Evolutionary conservation across 2,113 vertebrate species (phyloP).

Genomic region (Leptosomus discolor): DNA sequence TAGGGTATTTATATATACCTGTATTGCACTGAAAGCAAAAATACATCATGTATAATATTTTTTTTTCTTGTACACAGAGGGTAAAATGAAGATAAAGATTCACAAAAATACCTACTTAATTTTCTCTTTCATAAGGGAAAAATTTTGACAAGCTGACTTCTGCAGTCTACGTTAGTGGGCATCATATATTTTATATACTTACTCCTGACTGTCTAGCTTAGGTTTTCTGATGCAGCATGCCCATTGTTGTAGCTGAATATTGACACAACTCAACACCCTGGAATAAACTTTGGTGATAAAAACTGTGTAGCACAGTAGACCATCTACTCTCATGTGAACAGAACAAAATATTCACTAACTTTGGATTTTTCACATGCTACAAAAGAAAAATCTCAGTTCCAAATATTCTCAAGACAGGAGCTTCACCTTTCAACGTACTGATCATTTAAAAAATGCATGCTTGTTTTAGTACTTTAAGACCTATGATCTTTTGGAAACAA

Average conservation of each 20-base stretch:
- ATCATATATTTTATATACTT: background rate
- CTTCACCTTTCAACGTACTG: background rate
- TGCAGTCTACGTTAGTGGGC: background rate
- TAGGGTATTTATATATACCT: background rate
- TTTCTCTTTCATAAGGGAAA: background rate
- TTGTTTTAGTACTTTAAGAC: background rate
- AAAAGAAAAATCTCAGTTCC: background rate
- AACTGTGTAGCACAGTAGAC: background rate
- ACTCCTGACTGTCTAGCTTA: background rate
- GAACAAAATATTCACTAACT: background rate
- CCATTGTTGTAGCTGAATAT: background rate
- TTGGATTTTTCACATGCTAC: background rate
- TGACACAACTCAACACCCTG: background rate
- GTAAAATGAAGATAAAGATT: background rate
- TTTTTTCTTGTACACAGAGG: background rate
- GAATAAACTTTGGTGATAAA: background rate
- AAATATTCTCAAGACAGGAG: background rate
- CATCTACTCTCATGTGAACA: background rate
- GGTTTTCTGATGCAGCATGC: background rate
- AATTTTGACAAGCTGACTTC: background rate
- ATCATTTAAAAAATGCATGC: background rate
- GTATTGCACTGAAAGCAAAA: background rate
- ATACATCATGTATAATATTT: no score
- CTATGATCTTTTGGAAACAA: background rate
- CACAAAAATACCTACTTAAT: background rate